Evolutionary conservation across 1,140 invertebrate genomes (phyloP).

Genomic region (Reticulitermes speratus): DNA sequence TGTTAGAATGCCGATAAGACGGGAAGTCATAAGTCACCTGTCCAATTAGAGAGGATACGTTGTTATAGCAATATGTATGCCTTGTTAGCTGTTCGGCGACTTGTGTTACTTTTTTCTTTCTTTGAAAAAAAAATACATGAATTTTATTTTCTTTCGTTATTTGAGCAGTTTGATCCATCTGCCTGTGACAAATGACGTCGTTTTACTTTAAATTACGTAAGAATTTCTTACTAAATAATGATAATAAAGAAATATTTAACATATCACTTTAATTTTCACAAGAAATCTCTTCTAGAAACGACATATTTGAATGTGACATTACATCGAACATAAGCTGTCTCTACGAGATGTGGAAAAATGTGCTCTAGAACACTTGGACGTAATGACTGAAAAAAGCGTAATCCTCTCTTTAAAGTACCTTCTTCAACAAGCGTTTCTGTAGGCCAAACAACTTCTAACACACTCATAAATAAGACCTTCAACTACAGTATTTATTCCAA

Average conservation of each 20-base stretch:
- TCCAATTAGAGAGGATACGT: slow-evolving; percentile 4
- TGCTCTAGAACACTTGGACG: background rate
- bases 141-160: background rate
- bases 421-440: background rate
- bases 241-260: background rate
- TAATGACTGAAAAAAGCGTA: background rate
- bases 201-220: background rate
- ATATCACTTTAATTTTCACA: background rate
- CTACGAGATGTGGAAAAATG: background rate
- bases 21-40: background rate
- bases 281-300: background rate
- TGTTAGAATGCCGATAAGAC: background rate
- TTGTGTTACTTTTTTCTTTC: background rate
- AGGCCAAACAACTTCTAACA: background rate
- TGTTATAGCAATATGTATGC: background rate
- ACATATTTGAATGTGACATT: background rate
- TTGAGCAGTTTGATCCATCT: background rate
- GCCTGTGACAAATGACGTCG: background rate
- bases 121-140: background rate
- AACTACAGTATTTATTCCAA: background rate
- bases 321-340: background rate
- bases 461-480: background rate
- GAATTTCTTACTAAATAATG: background rate
- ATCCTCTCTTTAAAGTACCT: background rate
- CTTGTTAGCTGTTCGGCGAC: slow-evolving; percentile 5